Percentiles rank a stretch among this genome's conserved stretches.
Evolutionary conservation across 2,888 invertebrate species (phyloP).

Genomic region (Drosophila picticornis): DNA sequence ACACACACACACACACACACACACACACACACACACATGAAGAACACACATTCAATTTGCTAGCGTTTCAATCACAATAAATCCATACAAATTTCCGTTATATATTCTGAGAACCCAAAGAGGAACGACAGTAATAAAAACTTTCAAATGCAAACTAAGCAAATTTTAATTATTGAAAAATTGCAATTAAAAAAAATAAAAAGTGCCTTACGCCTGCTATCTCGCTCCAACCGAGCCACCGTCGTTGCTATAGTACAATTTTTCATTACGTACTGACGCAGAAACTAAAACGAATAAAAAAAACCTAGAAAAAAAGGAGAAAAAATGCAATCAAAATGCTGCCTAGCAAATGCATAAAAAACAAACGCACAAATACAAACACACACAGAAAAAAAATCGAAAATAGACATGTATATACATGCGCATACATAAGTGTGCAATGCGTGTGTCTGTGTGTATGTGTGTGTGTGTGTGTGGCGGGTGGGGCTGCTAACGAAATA

Average conservation of each 20-base stretch:
- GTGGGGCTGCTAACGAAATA: slow-evolving; percentile 63
- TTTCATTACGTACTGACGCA: slow-evolving; percentile 61
- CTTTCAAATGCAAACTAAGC: slow-evolving; percentile 82
- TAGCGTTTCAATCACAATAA: slow-evolving; percentile 77
- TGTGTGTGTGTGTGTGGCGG: slow-evolving; percentile 26
- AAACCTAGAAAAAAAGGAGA: slow-evolving; percentile 17
- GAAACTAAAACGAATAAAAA: slow-evolving; percentile 48
- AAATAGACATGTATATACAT: slow-evolving; percentile 20
- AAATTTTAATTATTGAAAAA: slow-evolving; percentile 83
- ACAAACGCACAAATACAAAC: slow-evolving; percentile 60
- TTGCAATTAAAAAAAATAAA: slow-evolving; percentile 81
- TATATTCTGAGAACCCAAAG: slow-evolving; percentile 48
- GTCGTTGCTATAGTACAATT: slow-evolving; percentile 39
- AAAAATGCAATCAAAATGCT: slow-evolving; percentile 77
- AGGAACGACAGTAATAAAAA: slow-evolving; percentile 70
- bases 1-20: slow-evolving; percentile 11
- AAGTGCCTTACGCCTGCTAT: slow-evolving; percentile 11
- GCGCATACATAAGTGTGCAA: slow-evolving; percentile 19
- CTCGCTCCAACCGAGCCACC: slow-evolving; percentile 43
- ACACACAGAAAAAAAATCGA: slow-evolving; percentile 9
- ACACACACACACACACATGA: not conserved
- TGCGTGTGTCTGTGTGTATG: slow-evolving; percentile 25
- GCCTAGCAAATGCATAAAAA: slow-evolving; percentile 78
- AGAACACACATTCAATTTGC: slow-evolving; percentile 70
- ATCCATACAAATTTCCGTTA: slow-evolving; percentile 78